Base-by-base conservation (phyloP, 1,140 invertebrate species). In the Dufourea novaeangliae region DNA sequence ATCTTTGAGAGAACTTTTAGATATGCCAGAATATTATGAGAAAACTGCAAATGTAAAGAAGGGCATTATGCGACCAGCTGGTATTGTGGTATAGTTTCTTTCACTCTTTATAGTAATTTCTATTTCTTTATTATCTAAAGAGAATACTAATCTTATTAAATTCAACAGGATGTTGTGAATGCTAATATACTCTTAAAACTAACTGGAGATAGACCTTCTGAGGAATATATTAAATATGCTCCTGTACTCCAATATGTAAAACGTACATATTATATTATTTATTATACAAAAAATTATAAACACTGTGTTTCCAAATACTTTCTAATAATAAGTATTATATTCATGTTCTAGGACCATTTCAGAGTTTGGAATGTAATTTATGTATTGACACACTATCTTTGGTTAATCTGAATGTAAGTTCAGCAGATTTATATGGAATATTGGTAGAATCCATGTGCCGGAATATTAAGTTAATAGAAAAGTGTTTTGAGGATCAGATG, bases 391-490 rank as follows among this genome's bases (percentile, higher is more conserved):
- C 95, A 7, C 88, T 97, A 80, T 94, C 95, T 2, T 94, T 97
- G 81, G 94, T 97, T 1, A 94, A 95, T 78, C 91, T 89, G 52
- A 95, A 94, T 80, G 94, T 94, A 12, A 95, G 94, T 86, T 86
- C 95, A 25, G 90, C 92, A 74, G 93, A 95, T 25, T 86, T 97
- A 0, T 96, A 96, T 87, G 94, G 94, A 82, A 94, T 96, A 76
- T 90, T 97, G 10, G 94, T 96, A 8, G 95, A 96, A 89, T 95
- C 95, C 77, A 93, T 95, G 59, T 95, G 95, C 84, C 92, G 95
- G 46, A 95, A 95, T 69, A 91, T 97, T 39, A 93, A 93, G 78
- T 89, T 96, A 54, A 92, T 95, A 78, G 94, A 95, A 83, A 92
- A 93, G 79, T 94, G 93, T 27, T 90, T 96, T 32, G 88, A 94